Evolutionary conservation across 2,888 invertebrate species (phyloP), one percentile per base, ranked within the genome.

Genomic region (Acronicta alni): DNA sequence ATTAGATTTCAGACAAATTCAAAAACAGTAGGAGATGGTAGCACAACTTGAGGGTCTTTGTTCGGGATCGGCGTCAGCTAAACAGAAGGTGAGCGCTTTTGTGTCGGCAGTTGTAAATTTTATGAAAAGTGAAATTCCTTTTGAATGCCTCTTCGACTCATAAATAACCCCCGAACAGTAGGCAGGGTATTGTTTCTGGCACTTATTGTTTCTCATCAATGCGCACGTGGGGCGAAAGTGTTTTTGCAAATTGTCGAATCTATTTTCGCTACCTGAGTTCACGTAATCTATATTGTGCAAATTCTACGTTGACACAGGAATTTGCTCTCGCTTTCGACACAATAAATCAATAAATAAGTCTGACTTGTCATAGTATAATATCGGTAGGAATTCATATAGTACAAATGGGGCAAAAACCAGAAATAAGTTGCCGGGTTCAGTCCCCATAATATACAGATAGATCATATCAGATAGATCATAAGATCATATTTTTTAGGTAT

Each of bases 51-150:
- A 87, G 84, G 83, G 83, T 87, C 90, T 86, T 94, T 94, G 93
- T 94, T 93, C 89, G 77, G 80, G 77, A 87, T 89, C 86, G 89
- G 89, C 89, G 91, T 92, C 91, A 91, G 90, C 93, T 89, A 93
- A 94, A 94, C 93, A 94, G 93, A 93, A 94, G 94, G 94, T 94
- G 92, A 89, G 86, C 82, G 85, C 89, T 86, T 89, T 94, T 92
- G 93, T 92, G 87, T 85, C 75, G 75, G 79, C 81, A 90, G 92
- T 94, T 94, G 93, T 93, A 93, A 94, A 94, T 94, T 94, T 93
- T 92, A 90, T 92, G 93, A 94, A 94, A 94, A 94, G 93, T 94
- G 93, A 94, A 94, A 94, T 94, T 93, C 94, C 94, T 93, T 92
- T 92, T 91, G 92, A 94, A 93, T 87, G 85, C 90, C 89, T 85